A percentile compares a stretch with the other conserved stretches of the same genome.
Conservation (phyloP, 2,888 invertebrate genomes). For the Drosophila demipolita region DNA sequence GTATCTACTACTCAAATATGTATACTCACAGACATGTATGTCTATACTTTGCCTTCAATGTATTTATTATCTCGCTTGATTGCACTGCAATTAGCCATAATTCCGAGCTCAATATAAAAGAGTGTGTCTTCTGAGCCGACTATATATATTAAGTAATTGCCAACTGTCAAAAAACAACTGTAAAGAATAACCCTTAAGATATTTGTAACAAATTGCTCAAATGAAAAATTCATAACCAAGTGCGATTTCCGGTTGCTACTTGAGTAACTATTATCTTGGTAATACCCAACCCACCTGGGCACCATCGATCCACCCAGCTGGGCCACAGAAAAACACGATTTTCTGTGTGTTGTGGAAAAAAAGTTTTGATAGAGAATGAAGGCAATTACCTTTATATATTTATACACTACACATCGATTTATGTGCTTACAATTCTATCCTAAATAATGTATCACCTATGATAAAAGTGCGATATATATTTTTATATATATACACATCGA, state of each 20-base stretch:
- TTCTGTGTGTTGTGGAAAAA: background rate
- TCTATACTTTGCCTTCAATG: constrained; percentile 11
- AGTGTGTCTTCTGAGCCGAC: background rate
- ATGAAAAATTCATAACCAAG: constrained; percentile 9
- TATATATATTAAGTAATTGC: background rate
- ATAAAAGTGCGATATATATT: background rate
- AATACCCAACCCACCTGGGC: background rate
- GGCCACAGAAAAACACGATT: background rate
- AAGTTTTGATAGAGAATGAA: background rate
- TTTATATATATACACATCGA: background rate
- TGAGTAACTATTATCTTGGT: background rate
- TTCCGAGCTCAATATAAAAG: background rate
- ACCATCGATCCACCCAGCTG: background rate
- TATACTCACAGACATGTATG: background rate
- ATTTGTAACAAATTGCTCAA: background rate
- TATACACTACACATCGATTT: background rate
- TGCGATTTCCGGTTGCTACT: constrained; percentile 17
- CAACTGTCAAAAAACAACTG: background rate
- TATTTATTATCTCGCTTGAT: constrained; percentile 2
- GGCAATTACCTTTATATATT: background rate
- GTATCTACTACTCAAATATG: background rate
- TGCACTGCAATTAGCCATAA: constrained; percentile 6
- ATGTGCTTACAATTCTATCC: background rate
- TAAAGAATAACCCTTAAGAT: background rate
- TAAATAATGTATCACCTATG: background rate